Evolutionary conservation across 1,140 invertebrate genomes (phyloP).

Genomic region (Frieseomelitta varia): DNA sequence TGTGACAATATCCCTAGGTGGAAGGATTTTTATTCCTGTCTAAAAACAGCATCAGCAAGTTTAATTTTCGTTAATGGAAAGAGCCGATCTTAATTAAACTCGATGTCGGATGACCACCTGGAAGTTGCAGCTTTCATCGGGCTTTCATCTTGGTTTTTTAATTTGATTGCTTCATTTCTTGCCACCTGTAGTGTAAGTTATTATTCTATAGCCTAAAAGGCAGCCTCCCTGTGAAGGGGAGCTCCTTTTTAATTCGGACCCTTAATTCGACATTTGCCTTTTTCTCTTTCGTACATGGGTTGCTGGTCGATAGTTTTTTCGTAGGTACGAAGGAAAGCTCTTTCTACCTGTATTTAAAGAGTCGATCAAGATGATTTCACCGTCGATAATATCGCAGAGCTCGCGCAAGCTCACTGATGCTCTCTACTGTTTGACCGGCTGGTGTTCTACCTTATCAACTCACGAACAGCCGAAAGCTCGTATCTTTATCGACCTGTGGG

Average conservation of each 20-base stretch:
- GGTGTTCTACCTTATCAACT: conserved; percentile 53
- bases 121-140: not conserved
- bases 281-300: not conserved
- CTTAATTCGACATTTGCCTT: conserved; percentile 18
- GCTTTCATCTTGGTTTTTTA: not conserved
- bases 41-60: not conserved
- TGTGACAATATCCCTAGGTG: not conserved
- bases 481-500: conserved; percentile 45
- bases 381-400: conserved; percentile 33
- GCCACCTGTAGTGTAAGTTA: not conserved
- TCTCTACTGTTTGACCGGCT: conserved; percentile 50
- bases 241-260: not conserved
- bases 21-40: not conserved
- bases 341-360: not conserved
- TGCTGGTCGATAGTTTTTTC: conserved; percentile 24
- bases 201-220: not conserved
- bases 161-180: not conserved
- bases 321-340: not conserved
- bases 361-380: not conserved
- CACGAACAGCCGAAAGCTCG: not conserved
- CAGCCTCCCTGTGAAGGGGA: not conserved
- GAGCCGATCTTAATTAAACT: conserved; percentile 6
- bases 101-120: not conserved
- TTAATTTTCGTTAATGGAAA: not conserved
- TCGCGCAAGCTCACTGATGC: conserved; percentile 2